Conservation (phyloP, 1,140 invertebrate species). For the Meteorus sp. region DNA sequence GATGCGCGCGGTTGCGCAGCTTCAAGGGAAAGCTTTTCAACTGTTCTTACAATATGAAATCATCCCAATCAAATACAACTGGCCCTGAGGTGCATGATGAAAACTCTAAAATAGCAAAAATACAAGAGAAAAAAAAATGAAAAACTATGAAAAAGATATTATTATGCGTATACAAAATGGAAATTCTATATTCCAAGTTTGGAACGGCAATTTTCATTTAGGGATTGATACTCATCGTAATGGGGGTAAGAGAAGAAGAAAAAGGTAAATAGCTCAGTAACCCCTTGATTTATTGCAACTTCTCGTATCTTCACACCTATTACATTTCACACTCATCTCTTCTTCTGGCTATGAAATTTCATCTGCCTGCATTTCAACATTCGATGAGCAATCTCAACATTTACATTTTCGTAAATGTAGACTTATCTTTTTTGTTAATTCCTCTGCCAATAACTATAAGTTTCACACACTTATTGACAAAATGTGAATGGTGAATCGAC, state of each 20-base stretch:
- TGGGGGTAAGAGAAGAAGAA: too few species aligned
- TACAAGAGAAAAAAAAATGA: slow-evolving; percentile 21
- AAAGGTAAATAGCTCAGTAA: slow-evolving; percentile 13
- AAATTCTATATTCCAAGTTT: too few species aligned
- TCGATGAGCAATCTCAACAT: slow-evolving; percentile 51
- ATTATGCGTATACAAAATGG: slow-evolving; percentile 21
- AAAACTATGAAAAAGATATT: slow-evolving; percentile 16
- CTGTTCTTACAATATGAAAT: slow-evolving; percentile 34
- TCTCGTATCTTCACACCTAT: slow-evolving; percentile 44
- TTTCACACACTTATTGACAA: too few species aligned
- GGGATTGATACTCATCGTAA: slow-evolving; percentile 23
- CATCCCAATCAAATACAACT: slow-evolving; percentile 50
- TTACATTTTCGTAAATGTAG: slow-evolving; percentile 17
- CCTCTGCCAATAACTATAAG: too few species aligned
- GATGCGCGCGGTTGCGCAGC: slow-evolving; percentile 31
- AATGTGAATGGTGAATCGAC: too few species aligned
- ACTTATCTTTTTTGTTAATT: background rate
- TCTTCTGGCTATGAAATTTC: slow-evolving; percentile 36
- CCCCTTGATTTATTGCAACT: slow-evolving; percentile 39
- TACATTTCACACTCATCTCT: slow-evolving; percentile 37
- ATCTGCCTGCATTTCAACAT: slow-evolving; percentile 33
- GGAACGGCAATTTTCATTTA: slow-evolving; percentile 18
- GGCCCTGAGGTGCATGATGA: slow-evolving; percentile 25
- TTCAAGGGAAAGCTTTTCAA: background rate
- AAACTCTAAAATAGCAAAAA: slow-evolving; percentile 31